phyloP scores from a whole-genome alignment of 2,888 invertebrate species.

The Hyalella azteca region DNA sequence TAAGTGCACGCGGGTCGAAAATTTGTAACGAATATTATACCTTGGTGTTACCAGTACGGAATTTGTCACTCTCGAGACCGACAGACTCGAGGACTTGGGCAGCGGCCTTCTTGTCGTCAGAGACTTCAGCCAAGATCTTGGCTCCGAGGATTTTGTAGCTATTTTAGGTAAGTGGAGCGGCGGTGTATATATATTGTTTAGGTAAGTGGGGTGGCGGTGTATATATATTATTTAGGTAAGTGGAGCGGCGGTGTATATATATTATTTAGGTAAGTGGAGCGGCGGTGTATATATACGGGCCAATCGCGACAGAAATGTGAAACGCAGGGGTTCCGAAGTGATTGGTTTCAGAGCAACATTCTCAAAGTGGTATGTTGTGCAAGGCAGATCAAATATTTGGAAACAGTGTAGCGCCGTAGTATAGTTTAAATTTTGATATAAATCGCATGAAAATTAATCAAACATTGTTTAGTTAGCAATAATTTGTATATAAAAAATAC shows the following conservation, averaged over 20 bases:
- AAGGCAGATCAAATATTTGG: too few species aligned
- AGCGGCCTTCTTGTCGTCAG: conserved; percentile 57
- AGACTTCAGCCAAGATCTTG: conserved; percentile 45
- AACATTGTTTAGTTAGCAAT: too few species aligned
- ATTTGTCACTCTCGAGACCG: conserved; percentile 65
- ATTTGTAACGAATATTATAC: conserved; percentile 60
- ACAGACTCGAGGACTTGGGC: conserved; percentile 50
- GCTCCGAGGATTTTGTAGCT: conserved; percentile 59
- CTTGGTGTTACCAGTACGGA: conserved; percentile 66
- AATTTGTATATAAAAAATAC: too few species aligned
- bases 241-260: neutral
- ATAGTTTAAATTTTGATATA: too few species aligned
- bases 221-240: neutral
- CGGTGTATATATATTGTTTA: neutral
- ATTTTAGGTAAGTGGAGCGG: neutral
- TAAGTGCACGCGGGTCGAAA: too few species aligned
- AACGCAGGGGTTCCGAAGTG: too few species aligned
- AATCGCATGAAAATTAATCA: too few species aligned
- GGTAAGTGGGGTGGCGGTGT: neutral
- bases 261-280: neutral
- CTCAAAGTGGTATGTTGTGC: too few species aligned
- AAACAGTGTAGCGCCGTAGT: too few species aligned
- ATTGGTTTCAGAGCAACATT: too few species aligned
- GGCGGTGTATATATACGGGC: neutral
- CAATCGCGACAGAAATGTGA: too few species aligned